Percentiles rank a stretch among this genome's conserved stretches.
Evolutionary conservation across 2,888 invertebrate genomes (phyloP).

Genomic region (Phragmatobia fuliginosa): DNA sequence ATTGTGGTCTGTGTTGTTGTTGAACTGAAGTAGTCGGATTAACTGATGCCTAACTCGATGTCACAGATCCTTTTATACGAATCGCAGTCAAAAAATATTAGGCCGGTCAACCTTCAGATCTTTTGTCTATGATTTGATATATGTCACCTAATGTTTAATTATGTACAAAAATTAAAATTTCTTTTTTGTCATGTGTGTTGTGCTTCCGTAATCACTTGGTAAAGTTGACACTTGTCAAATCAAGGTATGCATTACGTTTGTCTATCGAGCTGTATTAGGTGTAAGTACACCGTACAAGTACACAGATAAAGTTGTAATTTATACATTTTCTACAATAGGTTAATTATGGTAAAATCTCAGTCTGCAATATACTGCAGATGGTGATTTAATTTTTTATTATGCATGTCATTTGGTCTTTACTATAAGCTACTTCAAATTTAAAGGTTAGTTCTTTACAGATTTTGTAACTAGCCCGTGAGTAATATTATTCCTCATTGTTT

Average conservation of each 20-base stretch:
- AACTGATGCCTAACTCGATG: slow-evolving; percentile 71
- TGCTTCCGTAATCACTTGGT: slow-evolving; percentile 48
- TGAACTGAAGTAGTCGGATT: slow-evolving; percentile 68
- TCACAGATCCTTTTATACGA: slow-evolving; percentile 75
- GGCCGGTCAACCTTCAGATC: slow-evolving; percentile 72
- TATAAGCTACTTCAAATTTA: too few species aligned
- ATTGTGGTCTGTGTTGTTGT: slow-evolving; percentile 82
- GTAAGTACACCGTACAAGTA: background rate
- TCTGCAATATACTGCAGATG: too few species aligned
- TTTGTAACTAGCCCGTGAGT: too few species aligned
- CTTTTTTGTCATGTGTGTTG: slow-evolving; percentile 50
- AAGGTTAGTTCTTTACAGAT: too few species aligned
- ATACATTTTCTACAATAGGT: too few species aligned
- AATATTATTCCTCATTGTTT: too few species aligned
- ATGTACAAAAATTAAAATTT: slow-evolving; percentile 31
- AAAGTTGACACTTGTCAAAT: slow-evolving; percentile 16
- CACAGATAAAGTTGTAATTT: background rate
- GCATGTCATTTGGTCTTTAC: too few species aligned
- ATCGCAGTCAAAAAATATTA: slow-evolving; percentile 60
- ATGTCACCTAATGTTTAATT: slow-evolving; percentile 42
- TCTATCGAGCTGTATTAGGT: background rate
- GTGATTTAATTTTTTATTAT: too few species aligned
- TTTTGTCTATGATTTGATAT: slow-evolving; percentile 55
- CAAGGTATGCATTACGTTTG: slow-evolving; percentile 24
- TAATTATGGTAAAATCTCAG: too few species aligned